Conservation (phyloP, 2,113 vertebrate species). For the Acrocephalus arundinaceus region DNA sequence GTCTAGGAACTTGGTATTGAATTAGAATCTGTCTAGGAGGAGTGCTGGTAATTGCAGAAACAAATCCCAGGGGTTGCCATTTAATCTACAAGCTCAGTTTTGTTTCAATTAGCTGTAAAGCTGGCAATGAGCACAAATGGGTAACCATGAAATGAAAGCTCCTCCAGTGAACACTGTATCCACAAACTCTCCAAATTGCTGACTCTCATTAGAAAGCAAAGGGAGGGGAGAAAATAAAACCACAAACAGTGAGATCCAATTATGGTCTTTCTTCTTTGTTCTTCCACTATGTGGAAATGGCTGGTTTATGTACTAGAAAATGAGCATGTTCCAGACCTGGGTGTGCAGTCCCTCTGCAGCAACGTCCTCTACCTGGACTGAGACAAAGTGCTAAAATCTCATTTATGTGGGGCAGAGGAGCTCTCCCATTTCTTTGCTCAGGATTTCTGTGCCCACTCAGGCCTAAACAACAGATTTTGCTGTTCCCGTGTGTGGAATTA, state of each 20-base stretch:
- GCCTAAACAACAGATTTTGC: neutral
- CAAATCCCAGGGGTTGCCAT: constrained; percentile 51
- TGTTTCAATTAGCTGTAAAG: constrained; percentile 63
- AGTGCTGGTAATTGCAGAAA: constrained; percentile 45
- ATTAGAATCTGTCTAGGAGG: constrained; percentile 43
- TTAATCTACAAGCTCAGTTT: constrained; percentile 59
- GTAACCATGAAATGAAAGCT: constrained; percentile 50
- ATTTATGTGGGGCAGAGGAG: neutral
- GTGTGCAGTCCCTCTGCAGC: neutral
- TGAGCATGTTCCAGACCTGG: neutral
- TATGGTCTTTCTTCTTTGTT: constrained; percentile 35
- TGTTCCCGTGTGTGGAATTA: neutral
- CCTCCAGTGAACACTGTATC: constrained; percentile 17
- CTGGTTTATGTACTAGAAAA: constrained; percentile 16
- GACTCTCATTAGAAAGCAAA: constrained; percentile 8
- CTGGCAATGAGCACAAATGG: constrained; percentile 43
- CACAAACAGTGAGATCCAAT: constrained; percentile 35
- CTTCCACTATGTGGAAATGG: neutral
- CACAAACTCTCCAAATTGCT: constrained; percentile 22
- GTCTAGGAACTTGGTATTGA: constrained; percentile 40
- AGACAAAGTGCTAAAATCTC: neutral
- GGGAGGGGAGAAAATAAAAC: constrained; percentile 26
- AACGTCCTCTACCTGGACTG: neutral
- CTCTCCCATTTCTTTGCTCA: neutral
- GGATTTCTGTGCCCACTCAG: neutral